A percentile compares a stretch with the other conserved stretches of the same genome.
These are phyloP conservation scores for Nudaria mundana DNA, from an alignment of 2,888 invertebrate genomes.

Conservation along the genomic window DNA sequence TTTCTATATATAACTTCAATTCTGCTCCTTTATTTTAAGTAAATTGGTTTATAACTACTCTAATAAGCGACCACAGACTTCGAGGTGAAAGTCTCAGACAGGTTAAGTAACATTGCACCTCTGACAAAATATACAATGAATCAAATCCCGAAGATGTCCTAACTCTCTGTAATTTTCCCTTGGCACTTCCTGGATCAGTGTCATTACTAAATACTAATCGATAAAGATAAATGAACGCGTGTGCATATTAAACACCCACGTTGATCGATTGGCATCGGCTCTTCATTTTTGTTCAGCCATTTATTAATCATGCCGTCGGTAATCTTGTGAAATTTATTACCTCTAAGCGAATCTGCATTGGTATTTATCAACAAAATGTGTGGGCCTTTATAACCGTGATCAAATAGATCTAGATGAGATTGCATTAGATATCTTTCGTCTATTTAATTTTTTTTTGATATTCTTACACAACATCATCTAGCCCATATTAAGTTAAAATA, in stretches of 20 bases:
- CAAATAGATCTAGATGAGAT: slow-evolving; percentile 28
- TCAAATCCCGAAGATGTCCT: slow-evolving; percentile 12
- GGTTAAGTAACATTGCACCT: background rate
- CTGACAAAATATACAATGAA: slow-evolving; percentile 14
- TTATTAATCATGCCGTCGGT: slow-evolving; percentile 74
- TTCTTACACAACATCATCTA: too few species aligned
- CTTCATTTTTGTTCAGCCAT: slow-evolving; percentile 72
- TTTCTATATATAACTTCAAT: too few species aligned
- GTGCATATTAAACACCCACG: slow-evolving; percentile 78
- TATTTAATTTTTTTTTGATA: too few species aligned
- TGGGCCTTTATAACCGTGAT: slow-evolving; percentile 51
- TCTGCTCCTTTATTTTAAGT: too few species aligned
- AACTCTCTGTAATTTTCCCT: slow-evolving; percentile 24
- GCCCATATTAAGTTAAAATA: too few species aligned
- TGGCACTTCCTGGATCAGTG: slow-evolving; percentile 22
- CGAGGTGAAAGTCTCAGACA: too few species aligned
- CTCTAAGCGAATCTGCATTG: slow-evolving; percentile 75
- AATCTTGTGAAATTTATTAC: slow-evolving; percentile 79
- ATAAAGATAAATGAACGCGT: slow-evolving; percentile 67
- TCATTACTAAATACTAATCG: slow-evolving; percentile 63
- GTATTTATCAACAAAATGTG: slow-evolving; percentile 78
- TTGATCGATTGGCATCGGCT: slow-evolving; percentile 67
- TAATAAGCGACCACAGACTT: too few species aligned
- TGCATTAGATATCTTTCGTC: background rate
- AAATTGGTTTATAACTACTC: too few species aligned